Conservation (phyloP, 2,797 vertebrate genomes). For the Rhadinocentrus ornatus region DNA sequence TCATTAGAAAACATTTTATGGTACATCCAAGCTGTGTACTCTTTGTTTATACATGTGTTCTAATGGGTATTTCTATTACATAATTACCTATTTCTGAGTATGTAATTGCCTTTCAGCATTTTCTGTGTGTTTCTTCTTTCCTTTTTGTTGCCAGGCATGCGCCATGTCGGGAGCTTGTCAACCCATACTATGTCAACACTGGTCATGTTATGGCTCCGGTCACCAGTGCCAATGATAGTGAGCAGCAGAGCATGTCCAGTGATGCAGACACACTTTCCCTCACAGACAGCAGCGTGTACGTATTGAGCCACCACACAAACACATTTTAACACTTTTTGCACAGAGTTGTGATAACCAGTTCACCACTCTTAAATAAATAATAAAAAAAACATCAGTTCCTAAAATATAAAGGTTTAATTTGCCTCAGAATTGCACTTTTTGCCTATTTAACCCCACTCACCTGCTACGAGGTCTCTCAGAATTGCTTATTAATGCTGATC, state of each 20-base stretch:
- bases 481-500: neutral
- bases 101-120: conserved; percentile 15
- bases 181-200: conserved; percentile 92
- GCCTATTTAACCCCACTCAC: neutral
- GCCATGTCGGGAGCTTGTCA: conserved; percentile 88
- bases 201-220: conserved; percentile 92
- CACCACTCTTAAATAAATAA: neutral
- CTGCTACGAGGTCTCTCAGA: neutral
- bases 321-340: conserved; percentile 1
- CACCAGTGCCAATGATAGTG: conserved; percentile 96
- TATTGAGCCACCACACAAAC: conserved; percentile 49
- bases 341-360: neutral
- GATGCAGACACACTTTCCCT: conserved; percentile 95
- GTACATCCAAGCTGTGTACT: neutral
- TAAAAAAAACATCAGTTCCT: too few species aligned
- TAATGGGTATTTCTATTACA: neutral
- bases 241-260: conserved; percentile 99
- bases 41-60: conserved; percentile 1
- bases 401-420: neutral
- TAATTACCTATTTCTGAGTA: neutral
- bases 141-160: conserved; percentile 62
- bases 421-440: neutral
- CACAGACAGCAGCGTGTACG: conserved; percentile 97
- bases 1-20: too few species aligned
- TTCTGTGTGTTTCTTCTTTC: conserved; percentile 2